Evolutionary conservation across 2,113 vertebrate species (phyloP).

Genomic region (Carassius gibelio): DNA sequence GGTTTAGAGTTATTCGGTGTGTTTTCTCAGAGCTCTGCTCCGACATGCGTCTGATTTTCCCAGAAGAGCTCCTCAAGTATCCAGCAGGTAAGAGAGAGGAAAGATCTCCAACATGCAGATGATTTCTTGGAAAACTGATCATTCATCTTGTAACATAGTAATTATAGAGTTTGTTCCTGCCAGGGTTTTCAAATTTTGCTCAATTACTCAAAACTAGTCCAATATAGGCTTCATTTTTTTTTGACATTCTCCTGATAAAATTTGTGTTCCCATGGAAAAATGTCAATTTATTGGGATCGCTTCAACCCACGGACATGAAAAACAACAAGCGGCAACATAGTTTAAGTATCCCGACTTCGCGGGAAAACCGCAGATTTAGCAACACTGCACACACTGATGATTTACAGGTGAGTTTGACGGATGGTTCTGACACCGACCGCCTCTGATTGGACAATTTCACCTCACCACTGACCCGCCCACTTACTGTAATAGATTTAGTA

Average conservation of each 20-base stretch:
- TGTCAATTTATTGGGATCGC: no score
- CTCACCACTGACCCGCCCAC: neutral
- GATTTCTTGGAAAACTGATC: neutral
- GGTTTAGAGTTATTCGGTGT: no score
- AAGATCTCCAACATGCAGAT: constrained; percentile 13
- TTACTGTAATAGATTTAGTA: neutral
- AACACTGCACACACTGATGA: neutral
- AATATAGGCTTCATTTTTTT: no score
- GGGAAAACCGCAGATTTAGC: no score
- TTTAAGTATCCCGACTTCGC: no score
- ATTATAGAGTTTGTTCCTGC: neutral
- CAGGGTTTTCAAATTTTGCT: no score
- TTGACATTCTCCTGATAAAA: no score
- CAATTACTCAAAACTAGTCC: no score
- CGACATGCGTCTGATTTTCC: neutral
- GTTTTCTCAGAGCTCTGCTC: constrained; percentile 5
- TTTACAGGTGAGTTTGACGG: neutral
- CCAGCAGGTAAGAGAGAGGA: neutral
- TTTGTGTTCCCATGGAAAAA: no score
- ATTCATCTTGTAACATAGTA: neutral
- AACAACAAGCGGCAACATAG: no score
- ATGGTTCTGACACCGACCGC: neutral
- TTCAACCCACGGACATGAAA: no score
- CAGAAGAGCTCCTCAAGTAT: neutral
- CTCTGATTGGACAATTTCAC: neutral